phyloP scores from a whole-genome alignment of 2,888 invertebrate species.

The Mantis religiosa region DNA sequence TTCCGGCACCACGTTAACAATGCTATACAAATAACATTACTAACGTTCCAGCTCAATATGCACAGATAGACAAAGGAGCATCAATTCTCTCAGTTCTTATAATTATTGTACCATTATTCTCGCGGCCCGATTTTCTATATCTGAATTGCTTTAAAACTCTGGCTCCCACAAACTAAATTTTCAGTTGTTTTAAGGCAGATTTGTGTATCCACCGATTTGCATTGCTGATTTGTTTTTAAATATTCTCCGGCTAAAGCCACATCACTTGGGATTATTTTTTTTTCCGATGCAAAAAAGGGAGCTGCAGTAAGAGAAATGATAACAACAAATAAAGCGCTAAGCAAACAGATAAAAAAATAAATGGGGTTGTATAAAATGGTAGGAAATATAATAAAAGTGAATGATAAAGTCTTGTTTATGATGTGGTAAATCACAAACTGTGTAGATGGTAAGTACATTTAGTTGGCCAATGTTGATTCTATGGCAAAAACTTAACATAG shows the following conservation, averaged over 20 bases:
- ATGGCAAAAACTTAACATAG: too few relatives aligned
- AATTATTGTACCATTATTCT: background rate
- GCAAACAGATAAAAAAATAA: background rate
- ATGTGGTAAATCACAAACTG: too few relatives aligned
- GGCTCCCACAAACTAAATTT: too few relatives aligned
- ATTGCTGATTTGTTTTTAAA: background rate
- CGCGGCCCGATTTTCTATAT: background rate
- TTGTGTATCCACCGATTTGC: background rate
- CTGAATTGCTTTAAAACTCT: background rate
- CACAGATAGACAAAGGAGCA: background rate
- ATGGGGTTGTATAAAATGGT: background rate
- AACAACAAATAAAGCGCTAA: background rate
- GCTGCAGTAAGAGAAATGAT: background rate
- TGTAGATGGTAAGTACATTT: too few relatives aligned
- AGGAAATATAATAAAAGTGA: background rate
- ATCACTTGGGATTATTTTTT: background rate
- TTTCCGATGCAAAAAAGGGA: background rate
- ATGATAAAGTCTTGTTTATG: too few relatives aligned
- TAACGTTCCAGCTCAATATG: background rate
- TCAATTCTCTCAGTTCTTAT: background rate
- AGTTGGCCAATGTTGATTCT: too few relatives aligned
- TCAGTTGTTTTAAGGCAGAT: background rate
- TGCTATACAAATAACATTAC: too few relatives aligned
- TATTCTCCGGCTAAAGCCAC: background rate
- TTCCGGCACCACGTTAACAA: too few relatives aligned